Conservation (phyloP, 2,113 vertebrate species). For the Cinclus cinclus region DNA sequence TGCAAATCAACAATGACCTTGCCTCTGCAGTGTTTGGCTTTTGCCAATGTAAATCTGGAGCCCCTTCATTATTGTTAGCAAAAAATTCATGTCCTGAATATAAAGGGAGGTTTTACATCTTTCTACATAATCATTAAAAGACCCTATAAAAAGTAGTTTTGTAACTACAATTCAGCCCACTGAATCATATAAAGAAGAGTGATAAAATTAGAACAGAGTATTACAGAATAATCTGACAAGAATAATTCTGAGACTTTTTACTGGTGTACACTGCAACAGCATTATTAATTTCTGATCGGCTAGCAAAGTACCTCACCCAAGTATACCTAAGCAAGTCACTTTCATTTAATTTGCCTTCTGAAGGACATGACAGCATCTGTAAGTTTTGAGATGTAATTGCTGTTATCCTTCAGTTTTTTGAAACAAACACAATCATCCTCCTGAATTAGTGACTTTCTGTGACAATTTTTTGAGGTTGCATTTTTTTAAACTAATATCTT, state of each 20-base stretch:
- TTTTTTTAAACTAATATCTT: slow-evolving; percentile 80
- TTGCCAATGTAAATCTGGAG: not conserved
- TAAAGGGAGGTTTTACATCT: not conserved
- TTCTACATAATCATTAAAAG: not conserved
- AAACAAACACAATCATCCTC: slow-evolving; percentile 79
- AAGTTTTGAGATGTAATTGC: slow-evolving; percentile 79
- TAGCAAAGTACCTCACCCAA: slow-evolving; percentile 38
- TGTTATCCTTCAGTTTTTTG: slow-evolving; percentile 77
- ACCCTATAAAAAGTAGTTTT: slow-evolving; percentile 9
- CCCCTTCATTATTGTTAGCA: not conserved
- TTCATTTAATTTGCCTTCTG: slow-evolving; percentile 76
- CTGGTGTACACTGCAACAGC: not conserved
- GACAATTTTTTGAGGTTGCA: slow-evolving; percentile 74
- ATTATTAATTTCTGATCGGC: slow-evolving; percentile 57
- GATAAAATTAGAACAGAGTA: slow-evolving; percentile 48
- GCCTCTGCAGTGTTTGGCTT: not conserved
- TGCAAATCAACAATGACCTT: not conserved
- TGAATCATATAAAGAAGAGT: slow-evolving; percentile 28
- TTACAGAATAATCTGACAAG: slow-evolving; percentile 35
- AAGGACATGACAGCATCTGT: slow-evolving; percentile 71
- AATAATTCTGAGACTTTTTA: slow-evolving; percentile 55
- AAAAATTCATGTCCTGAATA: not conserved
- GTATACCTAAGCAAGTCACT: slow-evolving; percentile 66
- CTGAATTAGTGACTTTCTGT: slow-evolving; percentile 73
- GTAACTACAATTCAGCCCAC: slow-evolving; percentile 18